Evolutionary conservation across 2,888 invertebrate species (phyloP).

Genomic region (Drosophila colorata): DNA sequence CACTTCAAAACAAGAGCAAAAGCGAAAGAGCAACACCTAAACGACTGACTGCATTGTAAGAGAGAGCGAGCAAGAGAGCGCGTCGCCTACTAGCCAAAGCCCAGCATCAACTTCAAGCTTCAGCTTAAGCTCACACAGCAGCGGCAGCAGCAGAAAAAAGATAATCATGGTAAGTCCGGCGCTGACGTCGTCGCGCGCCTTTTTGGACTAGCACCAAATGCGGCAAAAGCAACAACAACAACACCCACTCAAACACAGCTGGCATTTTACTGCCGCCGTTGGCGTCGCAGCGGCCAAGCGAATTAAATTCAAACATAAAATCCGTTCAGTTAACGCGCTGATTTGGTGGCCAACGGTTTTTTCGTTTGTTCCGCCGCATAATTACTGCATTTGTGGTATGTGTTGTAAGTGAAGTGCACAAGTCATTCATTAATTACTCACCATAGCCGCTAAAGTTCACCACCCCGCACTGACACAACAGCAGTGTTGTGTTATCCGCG

Average conservation of each 20-base stretch:
- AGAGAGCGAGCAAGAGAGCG: conserved; percentile 16
- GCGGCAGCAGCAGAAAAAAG: conserved; percentile 8
- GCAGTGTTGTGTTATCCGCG: neutral
- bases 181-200: conserved; percentile 61
- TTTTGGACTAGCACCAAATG: conserved; percentile 66
- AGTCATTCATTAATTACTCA: conserved; percentile 27
- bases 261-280: conserved; percentile 16
- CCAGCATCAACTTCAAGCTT: conserved; percentile 19
- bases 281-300: conserved; percentile 23
- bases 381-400: conserved; percentile 31
- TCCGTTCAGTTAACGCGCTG: conserved; percentile 47
- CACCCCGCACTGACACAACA: neutral
- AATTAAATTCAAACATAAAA: conserved; percentile 29
- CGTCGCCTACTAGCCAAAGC: conserved; percentile 23
- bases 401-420: conserved; percentile 13
- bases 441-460: conserved; percentile 10
- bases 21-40: conserved; percentile 15
- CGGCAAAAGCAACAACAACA: conserved; percentile 42
- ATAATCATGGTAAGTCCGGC: conserved; percentile 63
- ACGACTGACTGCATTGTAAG: conserved; percentile 22
- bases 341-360: conserved; percentile 46
- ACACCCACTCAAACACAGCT: conserved; percentile 54
- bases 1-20: conserved; percentile 27
- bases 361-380: conserved; percentile 3
- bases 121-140: conserved; percentile 34